Evolutionary conservation across 2,888 invertebrate species (phyloP).

Genomic region (Oligia fasciuncula): DNA sequence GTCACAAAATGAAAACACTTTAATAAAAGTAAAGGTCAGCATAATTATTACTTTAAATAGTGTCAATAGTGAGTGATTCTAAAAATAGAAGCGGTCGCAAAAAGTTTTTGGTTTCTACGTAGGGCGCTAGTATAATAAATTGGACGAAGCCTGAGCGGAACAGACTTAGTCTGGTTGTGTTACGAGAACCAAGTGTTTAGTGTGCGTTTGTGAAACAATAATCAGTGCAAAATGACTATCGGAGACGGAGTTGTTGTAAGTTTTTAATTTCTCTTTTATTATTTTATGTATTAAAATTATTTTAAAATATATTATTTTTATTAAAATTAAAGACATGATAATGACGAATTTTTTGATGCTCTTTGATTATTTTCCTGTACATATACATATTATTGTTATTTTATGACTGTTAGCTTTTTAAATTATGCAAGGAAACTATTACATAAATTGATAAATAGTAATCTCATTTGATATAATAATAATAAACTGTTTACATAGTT

Average conservation of each 20-base stretch:
- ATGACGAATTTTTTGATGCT: no score
- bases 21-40: background rate
- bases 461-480: background rate
- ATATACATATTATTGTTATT: no score
- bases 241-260: constrained; percentile 46
- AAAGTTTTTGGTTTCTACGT: constrained; percentile 19
- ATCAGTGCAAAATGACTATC: constrained; percentile 56
- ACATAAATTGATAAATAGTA: no score
- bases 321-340: background rate
- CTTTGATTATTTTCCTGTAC: no score
- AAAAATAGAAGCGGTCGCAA: constrained; percentile 12
- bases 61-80: background rate
- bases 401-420: no score
- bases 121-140: constrained; percentile 46
- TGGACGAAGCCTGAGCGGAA: background rate
- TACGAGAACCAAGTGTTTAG: constrained; percentile 40
- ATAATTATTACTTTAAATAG: background rate
- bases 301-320: background rate
- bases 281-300: background rate
- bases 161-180: constrained; percentile 44
- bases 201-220: constrained; percentile 20
- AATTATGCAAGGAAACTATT: no score
- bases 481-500: background rate
- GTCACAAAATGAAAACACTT: background rate
- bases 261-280: background rate